Evolutionary conservation across 2,113 vertebrate genomes (phyloP).

Genomic region (Pygoscelis adeliae): DNA sequence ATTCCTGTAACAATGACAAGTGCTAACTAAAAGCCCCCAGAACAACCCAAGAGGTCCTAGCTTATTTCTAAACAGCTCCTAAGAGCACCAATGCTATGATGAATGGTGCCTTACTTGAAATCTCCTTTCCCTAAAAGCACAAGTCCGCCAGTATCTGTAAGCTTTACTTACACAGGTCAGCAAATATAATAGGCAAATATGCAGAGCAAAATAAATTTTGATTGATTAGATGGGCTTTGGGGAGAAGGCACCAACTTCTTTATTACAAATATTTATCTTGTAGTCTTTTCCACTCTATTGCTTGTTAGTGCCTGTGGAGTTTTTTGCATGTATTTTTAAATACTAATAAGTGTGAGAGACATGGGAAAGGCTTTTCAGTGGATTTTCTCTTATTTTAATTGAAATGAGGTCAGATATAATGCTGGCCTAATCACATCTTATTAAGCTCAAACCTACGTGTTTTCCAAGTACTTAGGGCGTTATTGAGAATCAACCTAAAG

Average conservation of each 20-base stretch:
- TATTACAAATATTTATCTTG: slow-evolving; percentile 28
- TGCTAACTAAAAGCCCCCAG: not conserved
- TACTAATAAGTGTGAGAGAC: not conserved
- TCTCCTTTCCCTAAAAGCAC: not conserved
- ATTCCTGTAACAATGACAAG: not conserved
- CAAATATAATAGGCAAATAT: slow-evolving; percentile 42
- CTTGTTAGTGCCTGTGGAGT: not conserved
- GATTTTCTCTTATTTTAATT: slow-evolving; percentile 17
- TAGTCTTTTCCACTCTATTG: not conserved
- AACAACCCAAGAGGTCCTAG: not conserved
- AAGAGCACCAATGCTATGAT: not conserved
- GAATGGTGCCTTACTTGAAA: not conserved
- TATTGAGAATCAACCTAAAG: not conserved
- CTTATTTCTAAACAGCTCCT: not conserved
- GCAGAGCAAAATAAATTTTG: slow-evolving; percentile 26
- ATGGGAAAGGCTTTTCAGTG: not conserved
- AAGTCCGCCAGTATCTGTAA: not conserved
- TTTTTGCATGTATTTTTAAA: not conserved
- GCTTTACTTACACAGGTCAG: slow-evolving; percentile 21
- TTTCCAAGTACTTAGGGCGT: not conserved
- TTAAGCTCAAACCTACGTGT: not conserved
- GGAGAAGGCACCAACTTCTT: not conserved
- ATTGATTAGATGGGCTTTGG: not conserved
- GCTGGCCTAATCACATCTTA: not conserved
- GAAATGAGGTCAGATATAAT: not conserved